Percentiles rank a stretch among this genome's conserved stretches.
phyloP scores from a whole-genome alignment of 2,888 invertebrate species.

The Polydrusus cervinus region DNA sequence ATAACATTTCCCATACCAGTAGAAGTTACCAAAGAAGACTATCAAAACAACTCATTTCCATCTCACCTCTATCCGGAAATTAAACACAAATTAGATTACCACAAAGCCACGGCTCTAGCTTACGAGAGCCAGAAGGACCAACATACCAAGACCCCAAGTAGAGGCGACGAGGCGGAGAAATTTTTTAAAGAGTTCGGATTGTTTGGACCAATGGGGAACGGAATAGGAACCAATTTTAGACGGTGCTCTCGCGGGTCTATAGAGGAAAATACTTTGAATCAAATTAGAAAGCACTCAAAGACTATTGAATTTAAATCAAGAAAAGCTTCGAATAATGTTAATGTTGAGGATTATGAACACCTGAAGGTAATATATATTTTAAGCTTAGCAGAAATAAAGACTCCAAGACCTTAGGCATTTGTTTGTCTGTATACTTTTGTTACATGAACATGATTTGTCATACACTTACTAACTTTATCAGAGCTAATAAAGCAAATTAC shows the following conservation, averaged over 20 bases:
- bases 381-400: no score
- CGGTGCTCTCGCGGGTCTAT: conserved; percentile 62
- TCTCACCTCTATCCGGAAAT: conserved; percentile 60
- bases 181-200: conserved; percentile 69
- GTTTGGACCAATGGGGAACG: conserved; percentile 69
- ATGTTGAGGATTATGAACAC: conserved; percentile 67
- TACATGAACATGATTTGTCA: no score
- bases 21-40: conserved; percentile 59
- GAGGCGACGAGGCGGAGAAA: conserved; percentile 65
- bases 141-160: conserved; percentile 41
- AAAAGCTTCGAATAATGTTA: conserved; percentile 57
- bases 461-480: no score
- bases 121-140: conserved; percentile 60
- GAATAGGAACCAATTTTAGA: conserved; percentile 60
- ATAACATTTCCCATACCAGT: conserved; percentile 68
- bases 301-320: conserved; percentile 60
- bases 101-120: conserved; percentile 64
- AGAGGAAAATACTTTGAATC: conserved; percentile 62
- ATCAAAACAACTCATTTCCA: conserved; percentile 58
- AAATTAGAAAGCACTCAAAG: conserved; percentile 65
- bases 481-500: no score
- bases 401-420: no score
- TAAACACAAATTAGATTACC: conserved; percentile 63
- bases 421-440: no score
- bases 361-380: conserved; percentile 61